phyloP scores from a whole-genome alignment of 2,797 vertebrate genomes.

The Podarcis siculus region DNA sequence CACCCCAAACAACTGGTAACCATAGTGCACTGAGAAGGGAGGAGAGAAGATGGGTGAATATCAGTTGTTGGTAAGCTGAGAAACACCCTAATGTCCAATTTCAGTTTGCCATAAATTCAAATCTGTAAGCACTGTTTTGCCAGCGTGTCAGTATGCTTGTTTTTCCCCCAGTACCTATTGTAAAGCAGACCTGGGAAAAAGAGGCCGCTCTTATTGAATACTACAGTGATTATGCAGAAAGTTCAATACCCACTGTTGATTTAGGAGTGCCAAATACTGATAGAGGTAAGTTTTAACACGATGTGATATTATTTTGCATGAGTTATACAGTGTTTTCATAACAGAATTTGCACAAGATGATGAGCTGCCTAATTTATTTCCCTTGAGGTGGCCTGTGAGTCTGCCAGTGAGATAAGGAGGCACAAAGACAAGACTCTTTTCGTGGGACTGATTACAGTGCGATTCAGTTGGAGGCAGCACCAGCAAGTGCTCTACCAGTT shows the following conservation, averaged over 20 bases:
- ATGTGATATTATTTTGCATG: neutral
- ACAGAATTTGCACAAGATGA: neutral
- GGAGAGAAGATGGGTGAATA: neutral
- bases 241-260: slow-evolving; percentile 89
- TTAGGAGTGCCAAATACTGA: slow-evolving; percentile 95
- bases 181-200: slow-evolving; percentile 94
- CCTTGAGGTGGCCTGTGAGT: neutral
- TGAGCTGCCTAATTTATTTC: neutral
- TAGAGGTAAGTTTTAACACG: slow-evolving; percentile 82
- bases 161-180: slow-evolving; percentile 86
- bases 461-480: neutral
- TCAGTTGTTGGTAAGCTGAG: neutral
- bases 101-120: neutral
- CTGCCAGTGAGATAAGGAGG: neutral
- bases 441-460: neutral
- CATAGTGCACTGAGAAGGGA: neutral
- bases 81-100: neutral
- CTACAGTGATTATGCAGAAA: slow-evolving; percentile 92
- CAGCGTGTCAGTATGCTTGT: slow-evolving; percentile 7
- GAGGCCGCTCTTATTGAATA: slow-evolving; percentile 88
- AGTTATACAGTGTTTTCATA: slow-evolving; percentile 3
- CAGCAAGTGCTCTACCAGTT: neutral
- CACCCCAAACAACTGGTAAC: too few species aligned
- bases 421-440: neutral
- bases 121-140: neutral